Conservation (phyloP, 2,113 vertebrate genomes). For the Triplophysa siluroides region DNA sequence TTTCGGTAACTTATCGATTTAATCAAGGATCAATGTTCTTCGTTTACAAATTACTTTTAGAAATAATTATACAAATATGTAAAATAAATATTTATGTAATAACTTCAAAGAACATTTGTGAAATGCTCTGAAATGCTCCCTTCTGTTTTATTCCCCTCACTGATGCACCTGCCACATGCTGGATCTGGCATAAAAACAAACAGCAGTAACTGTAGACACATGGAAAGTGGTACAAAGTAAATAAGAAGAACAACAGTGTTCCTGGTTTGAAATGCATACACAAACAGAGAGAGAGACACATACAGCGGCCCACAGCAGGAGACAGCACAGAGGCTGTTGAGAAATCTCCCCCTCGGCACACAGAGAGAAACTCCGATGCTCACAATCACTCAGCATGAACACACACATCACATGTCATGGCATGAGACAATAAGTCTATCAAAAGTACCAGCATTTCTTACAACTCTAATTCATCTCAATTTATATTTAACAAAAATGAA, state of each 20-base stretch:
- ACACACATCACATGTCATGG: not conserved
- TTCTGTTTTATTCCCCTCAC: not conserved
- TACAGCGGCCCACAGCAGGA: not conserved
- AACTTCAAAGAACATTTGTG: too few species aligned
- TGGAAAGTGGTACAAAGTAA: not conserved
- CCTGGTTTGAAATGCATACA: conserved; percentile 2
- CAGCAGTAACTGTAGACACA: not conserved
- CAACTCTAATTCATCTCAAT: not conserved
- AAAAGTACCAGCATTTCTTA: not conserved
- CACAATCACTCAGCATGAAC: not conserved
- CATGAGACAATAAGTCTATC: not conserved
- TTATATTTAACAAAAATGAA: too few species aligned
- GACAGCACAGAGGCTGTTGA: not conserved
- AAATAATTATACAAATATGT: too few species aligned
- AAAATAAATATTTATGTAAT: not conserved
- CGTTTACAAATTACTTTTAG: too few species aligned
- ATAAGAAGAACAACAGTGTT: not conserved
- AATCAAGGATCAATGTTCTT: too few species aligned
- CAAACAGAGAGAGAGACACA: not conserved
- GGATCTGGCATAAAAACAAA: not conserved
- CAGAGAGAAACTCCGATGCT: not conserved
- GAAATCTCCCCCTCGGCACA: not conserved
- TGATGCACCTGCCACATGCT: not conserved
- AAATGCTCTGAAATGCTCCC: not conserved
- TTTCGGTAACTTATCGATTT: too few species aligned